Evolutionary conservation across 2,113 vertebrate species (phyloP), one percentile per base, ranked within the genome.

Genomic region (Petrocephalus zakoni): DNA sequence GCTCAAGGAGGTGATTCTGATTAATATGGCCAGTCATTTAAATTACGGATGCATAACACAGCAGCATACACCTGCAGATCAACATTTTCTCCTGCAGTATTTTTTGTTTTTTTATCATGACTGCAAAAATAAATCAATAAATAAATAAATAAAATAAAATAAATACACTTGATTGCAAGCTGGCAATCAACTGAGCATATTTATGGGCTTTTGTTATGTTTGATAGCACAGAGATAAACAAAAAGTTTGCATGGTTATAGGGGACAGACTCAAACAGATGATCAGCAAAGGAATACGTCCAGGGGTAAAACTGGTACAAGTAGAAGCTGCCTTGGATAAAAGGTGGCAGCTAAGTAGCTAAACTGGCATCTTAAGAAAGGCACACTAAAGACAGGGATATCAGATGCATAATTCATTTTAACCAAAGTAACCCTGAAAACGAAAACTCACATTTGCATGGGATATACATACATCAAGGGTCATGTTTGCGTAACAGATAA

Each of bases 381-480:
- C 72, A 78, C 29, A 78, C 72, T 19, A 13, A 42, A 11, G 37
- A 78, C 29, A 42, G 72, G 34, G 34, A 15, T 19, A 75, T 75
- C 15, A 17, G 15, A 78, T 19, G 72, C 34, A 25, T 1, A 19
- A 78, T 42, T 78, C 72, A 42, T 78, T 42, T 42, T n/a, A 19
- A 19, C 29, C 34, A 19, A 78, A 42, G 72, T 78, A 78, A 78
- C 72, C 72, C 34, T 42, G 34, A 21, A 42, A 42, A 42, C 34
- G 19, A 34, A 78, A 78, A 19, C 34, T 78, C 34, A 42, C 72
- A 78, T 78, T 78, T 78, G 72, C 72, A 78, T 78, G 15, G 72
- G 72, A 78, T 78, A 78, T 78, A 78, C 72, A 78, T 78, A 78
- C 34, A 78, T 78, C 34, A 78, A n/a, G 13, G 72, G 72, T 19